Conservation (phyloP, 2,797 vertebrate species). For the Myripristis jacobus region DNA sequence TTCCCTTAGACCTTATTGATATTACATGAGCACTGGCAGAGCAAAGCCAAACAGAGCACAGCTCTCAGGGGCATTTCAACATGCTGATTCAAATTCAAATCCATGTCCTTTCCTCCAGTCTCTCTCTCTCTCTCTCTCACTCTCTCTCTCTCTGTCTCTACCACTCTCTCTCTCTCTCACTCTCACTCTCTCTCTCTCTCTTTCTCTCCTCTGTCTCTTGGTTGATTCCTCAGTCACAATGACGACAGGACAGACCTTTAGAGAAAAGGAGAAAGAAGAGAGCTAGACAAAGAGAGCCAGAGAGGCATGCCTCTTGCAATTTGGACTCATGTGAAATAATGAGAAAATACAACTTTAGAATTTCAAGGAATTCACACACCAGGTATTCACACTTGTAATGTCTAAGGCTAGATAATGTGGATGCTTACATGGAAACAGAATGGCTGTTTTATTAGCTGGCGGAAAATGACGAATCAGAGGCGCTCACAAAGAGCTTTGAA, state of each 20-base stretch:
- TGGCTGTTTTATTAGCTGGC: slow-evolving; percentile 56
- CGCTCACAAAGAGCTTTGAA: slow-evolving; percentile 43
- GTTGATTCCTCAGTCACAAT: background rate
- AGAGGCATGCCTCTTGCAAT: background rate
- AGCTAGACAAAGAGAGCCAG: background rate
- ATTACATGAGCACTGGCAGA: slow-evolving; percentile 14
- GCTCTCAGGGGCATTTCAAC: slow-evolving; percentile 28
- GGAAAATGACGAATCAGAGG: slow-evolving; percentile 54
- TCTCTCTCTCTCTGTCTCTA: background rate
- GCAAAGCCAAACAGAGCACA: slow-evolving; percentile 6
- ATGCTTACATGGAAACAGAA: slow-evolving; percentile 45
- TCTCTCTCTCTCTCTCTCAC: too few relatives aligned
- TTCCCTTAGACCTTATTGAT: slow-evolving; percentile 34
- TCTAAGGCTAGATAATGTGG: slow-evolving; percentile 26
- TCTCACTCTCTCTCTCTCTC: background rate
- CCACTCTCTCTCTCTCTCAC: slow-evolving; percentile 6
- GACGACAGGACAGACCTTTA: background rate
- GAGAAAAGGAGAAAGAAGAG: background rate
- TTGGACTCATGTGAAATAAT: too few relatives aligned
- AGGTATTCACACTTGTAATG: slow-evolving; percentile 28
- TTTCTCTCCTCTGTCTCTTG: background rate
- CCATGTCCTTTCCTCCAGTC: too few relatives aligned
- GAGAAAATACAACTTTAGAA: too few relatives aligned
- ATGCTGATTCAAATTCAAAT: slow-evolving; percentile 36
- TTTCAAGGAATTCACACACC: background rate